Evolutionary conservation across 2,888 invertebrate genomes (phyloP).

Genomic region (Disparrhopalites patrizii): DNA sequence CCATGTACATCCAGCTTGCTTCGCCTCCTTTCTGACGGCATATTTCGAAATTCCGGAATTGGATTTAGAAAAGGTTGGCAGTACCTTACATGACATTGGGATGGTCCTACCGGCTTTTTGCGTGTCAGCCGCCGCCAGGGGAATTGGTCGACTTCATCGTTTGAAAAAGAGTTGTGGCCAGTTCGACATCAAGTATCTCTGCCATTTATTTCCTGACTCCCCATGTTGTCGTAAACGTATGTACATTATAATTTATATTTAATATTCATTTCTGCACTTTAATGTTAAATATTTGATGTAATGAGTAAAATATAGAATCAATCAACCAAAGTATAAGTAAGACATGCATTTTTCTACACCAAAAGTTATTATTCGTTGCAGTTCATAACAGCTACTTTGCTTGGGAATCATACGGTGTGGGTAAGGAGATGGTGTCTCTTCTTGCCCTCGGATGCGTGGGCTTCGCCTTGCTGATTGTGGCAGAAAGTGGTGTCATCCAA

Average conservation of each 20-base stretch:
- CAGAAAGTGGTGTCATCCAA: background rate
- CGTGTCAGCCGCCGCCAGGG: conserved; percentile 54
- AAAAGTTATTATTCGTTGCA: background rate
- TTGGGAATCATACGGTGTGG: conserved; percentile 40
- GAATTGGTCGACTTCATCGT: conserved; percentile 53
- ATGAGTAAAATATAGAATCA: too few relatives aligned
- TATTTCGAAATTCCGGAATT: background rate
- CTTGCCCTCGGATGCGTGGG: conserved; percentile 52
- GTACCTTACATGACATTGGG: conserved; percentile 63
- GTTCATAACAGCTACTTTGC: conserved; percentile 32
- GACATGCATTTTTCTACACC: background rate
- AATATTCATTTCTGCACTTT: background rate
- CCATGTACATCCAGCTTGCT: background rate
- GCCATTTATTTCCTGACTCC: conserved; percentile 47
- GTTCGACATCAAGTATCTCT: conserved; percentile 26
- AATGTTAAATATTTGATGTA: background rate
- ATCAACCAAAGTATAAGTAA: too few relatives aligned
- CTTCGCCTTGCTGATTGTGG: background rate
- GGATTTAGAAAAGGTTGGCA: conserved; percentile 59
- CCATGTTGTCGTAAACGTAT: conserved; percentile 44
- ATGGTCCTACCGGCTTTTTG: conserved; percentile 68
- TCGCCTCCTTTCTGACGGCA: background rate
- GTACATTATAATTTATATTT: background rate
- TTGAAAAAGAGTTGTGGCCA: conserved; percentile 51
- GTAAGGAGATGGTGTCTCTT: conserved; percentile 37